These are phyloP conservation scores for Onychostruthus taczanowskii DNA, from an alignment of 2,113 vertebrate species.

Conservation along the genomic window DNA sequence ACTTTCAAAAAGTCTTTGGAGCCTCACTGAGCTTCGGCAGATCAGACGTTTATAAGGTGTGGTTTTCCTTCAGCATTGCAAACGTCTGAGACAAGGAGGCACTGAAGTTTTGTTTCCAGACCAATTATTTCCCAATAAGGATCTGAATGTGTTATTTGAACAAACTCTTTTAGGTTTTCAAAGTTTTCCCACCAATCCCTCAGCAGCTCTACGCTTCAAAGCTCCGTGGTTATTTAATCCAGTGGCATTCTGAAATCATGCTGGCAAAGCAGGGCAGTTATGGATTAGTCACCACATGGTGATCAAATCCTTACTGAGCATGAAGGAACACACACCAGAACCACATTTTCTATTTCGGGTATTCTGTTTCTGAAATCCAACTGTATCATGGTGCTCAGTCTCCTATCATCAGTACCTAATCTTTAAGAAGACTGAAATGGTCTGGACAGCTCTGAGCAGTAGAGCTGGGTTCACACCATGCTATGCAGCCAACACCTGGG, in stretches of 20 bases:
- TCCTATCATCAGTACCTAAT: neutral
- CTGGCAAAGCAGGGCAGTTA: neutral
- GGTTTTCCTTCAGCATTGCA: constrained; percentile 3
- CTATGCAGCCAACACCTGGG: neutral
- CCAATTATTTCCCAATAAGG: neutral
- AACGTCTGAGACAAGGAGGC: neutral
- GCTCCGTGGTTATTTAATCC: neutral
- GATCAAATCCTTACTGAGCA: neutral
- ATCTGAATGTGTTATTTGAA: neutral
- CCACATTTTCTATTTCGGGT: neutral
- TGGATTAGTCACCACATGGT: neutral
- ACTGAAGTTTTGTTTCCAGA: constrained; percentile 13
- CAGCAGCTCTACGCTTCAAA: neutral
- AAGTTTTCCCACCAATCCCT: neutral
- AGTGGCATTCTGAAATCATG: neutral
- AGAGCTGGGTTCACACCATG: neutral
- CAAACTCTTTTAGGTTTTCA: neutral
- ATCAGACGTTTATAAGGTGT: neutral
- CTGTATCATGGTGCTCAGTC: neutral
- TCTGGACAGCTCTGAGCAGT: neutral
- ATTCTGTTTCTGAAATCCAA: constrained; percentile 18
- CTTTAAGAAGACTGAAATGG: neutral
- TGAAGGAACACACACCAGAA: neutral
- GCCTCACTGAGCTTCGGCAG: neutral
- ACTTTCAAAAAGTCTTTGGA: constrained; percentile 8